Conservation (phyloP, 2,888 invertebrate species). For the Eilema griseolum region DNA sequence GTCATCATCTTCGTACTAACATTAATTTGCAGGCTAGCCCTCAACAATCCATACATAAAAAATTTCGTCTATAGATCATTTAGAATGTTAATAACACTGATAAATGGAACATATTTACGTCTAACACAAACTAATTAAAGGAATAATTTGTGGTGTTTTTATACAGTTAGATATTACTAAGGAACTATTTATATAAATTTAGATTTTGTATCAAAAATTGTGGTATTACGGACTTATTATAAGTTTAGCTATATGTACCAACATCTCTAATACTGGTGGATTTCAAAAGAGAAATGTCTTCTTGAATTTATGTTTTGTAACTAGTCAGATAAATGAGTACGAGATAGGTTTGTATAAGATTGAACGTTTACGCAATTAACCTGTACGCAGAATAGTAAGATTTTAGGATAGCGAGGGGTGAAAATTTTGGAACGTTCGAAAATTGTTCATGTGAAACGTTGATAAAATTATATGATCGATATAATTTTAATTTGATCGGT, state of each 20-base stretch:
- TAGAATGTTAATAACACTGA: slow-evolving; percentile 58
- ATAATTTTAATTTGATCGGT: too few species aligned
- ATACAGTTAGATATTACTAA: background rate
- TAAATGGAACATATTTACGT: slow-evolving; percentile 51
- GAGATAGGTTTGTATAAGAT: background rate
- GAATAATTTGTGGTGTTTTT: background rate
- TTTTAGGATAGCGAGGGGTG: too few species aligned
- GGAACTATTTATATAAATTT: background rate
- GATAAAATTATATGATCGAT: too few species aligned
- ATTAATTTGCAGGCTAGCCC: slow-evolving; percentile 62
- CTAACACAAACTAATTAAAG: slow-evolving; percentile 34
- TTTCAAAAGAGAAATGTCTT: background rate
- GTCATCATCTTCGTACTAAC: slow-evolving; percentile 60
- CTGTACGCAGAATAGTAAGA: background rate
- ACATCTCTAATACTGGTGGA: slow-evolving; percentile 1
- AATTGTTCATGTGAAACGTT: too few species aligned
- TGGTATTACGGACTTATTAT: background rate
- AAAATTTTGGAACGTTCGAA: too few species aligned
- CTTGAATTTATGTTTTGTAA: background rate
- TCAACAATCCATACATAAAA: slow-evolving; percentile 63
- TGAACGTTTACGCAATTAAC: background rate
- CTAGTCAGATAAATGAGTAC: background rate
- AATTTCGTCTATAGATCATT: slow-evolving; percentile 64
- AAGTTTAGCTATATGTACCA: background rate
- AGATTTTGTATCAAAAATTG: background rate